phyloP scores from a whole-genome alignment of 2,888 invertebrate species.

The Leucophenga montana region DNA sequence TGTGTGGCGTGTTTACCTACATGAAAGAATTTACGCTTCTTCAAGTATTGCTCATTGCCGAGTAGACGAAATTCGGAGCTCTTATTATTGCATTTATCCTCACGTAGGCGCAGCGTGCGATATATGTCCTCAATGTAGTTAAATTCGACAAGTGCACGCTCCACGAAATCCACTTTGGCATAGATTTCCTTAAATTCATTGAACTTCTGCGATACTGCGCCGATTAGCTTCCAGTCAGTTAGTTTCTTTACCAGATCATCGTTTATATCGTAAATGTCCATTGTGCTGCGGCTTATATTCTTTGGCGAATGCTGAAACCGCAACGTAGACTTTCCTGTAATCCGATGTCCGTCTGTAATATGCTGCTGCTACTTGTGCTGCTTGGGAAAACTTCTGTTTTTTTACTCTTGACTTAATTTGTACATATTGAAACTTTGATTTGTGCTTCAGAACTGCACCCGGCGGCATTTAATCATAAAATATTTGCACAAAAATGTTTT shows the following conservation, averaged over 20 bases:
- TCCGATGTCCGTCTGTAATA: constrained; percentile 19
- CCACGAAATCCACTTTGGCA: constrained; percentile 70
- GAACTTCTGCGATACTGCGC: constrained; percentile 69
- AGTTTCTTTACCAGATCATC: constrained; percentile 71
- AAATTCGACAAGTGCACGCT: constrained; percentile 69
- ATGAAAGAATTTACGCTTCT: constrained; percentile 74
- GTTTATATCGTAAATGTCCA: constrained; percentile 72
- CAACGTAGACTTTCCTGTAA: neutral
- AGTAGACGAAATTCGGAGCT: constrained; percentile 76
- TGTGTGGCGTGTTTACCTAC: no score
- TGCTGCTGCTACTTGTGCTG: constrained; percentile 34
- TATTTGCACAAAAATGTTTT: neutral
- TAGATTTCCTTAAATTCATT: constrained; percentile 68
- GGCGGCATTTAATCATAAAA: no score
- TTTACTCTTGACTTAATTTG: no score
- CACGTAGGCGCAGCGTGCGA: constrained; percentile 66
- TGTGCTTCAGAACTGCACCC: no score
- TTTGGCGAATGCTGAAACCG: neutral
- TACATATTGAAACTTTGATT: no score
- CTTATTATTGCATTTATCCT: constrained; percentile 74
- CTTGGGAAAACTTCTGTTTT: neutral
- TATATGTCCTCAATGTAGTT: constrained; percentile 71
- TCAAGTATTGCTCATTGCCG: constrained; percentile 76
- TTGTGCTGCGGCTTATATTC: constrained; percentile 35
- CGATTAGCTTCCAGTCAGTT: constrained; percentile 68